Base-by-base conservation (phyloP, 2,113 vertebrate species). In the Daboia siamensis region DNA sequence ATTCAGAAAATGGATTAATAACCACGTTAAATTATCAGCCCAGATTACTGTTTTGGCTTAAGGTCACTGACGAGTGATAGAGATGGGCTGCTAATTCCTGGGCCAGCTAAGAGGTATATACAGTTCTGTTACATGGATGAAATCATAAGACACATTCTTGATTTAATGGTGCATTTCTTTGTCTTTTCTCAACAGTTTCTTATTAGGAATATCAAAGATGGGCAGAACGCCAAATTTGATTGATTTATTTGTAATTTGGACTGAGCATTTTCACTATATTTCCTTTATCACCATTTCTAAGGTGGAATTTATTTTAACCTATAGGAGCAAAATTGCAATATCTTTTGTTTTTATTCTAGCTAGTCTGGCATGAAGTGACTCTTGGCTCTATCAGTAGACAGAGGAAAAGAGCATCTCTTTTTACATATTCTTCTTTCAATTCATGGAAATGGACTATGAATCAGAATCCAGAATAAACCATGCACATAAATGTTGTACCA, bases 291-390 rank as follows among this genome's bases (percentile, higher is more conserved):
- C 48, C 59, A 29, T 29, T 69, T 54, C 87, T 13, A 64, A 13
- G 21, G n/a, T 26, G 46, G 59, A 44, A 54, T 87, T 87, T 74
- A 52, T 87, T 87, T 91, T 57, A 52, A 64, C 56, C 90, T 64
- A 87, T 61, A 59, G 44, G 29, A 61, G 46, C 5, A 15, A 48
- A 57, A 39, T 52, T n/a, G 33, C 85, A 48, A 21, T 64, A 33
- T 64, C 85, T 91, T 91, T 87, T 87, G 5, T 69, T 46, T 87
- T 91, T 91, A 88, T 69, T 88, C 91, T 69, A n/a, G 48, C 13
- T 51, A 20, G 10, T 8, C 26, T 91, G 55, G 84, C 69, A 80
- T 80, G 33, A 87, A 91, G 46, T 59, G 46, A 13, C 55, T 87
- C 44, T 48, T 10, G 48, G n/a, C 29, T 64, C 56, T 87, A 59